Conservation (phyloP, 2,797 vertebrate species). For the Hozukius guyotensis region DNA sequence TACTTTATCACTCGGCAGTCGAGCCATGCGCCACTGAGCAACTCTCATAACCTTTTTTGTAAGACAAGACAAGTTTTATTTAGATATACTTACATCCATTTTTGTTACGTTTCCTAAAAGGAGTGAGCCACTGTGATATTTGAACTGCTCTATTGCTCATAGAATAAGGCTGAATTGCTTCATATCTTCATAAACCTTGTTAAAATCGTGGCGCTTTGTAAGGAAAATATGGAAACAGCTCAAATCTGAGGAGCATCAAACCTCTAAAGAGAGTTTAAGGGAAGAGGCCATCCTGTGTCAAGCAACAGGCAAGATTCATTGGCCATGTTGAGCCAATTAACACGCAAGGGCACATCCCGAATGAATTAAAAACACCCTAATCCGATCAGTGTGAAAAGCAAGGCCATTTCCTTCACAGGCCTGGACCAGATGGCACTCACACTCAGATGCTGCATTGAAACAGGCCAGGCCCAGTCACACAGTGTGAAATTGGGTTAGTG, state of each 20-base stretch:
- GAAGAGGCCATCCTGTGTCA: slow-evolving; percentile 60
- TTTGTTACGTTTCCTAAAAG: slow-evolving; percentile 8
- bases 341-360: slow-evolving; percentile 85
- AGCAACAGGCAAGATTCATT: slow-evolving; percentile 78
- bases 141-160: slow-evolving; percentile 16
- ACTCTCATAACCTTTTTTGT: not conserved
- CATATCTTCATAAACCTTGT: slow-evolving; percentile 14
- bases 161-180: slow-evolving; percentile 32
- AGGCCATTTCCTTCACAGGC: slow-evolving; percentile 83
- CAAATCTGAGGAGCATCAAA: slow-evolving; percentile 30
- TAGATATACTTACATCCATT: slow-evolving; percentile 4
- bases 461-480: slow-evolving; percentile 77
- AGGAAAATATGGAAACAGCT: not conserved
- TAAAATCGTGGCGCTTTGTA: not conserved
- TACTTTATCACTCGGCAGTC: too few relatives aligned
- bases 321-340: slow-evolving; percentile 87
- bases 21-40: too few relatives aligned
- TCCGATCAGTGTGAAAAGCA: slow-evolving; percentile 86
- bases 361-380: slow-evolving; percentile 87
- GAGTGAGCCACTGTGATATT: slow-evolving; percentile 12
- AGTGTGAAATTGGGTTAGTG: slow-evolving; percentile 89
- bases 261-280: slow-evolving; percentile 44
- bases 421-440: slow-evolving; percentile 83
- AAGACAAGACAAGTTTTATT: not conserved
- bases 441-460: slow-evolving; percentile 76